phyloP scores from a whole-genome alignment of 2,797 vertebrate species.

The Hirundo rustica region DNA sequence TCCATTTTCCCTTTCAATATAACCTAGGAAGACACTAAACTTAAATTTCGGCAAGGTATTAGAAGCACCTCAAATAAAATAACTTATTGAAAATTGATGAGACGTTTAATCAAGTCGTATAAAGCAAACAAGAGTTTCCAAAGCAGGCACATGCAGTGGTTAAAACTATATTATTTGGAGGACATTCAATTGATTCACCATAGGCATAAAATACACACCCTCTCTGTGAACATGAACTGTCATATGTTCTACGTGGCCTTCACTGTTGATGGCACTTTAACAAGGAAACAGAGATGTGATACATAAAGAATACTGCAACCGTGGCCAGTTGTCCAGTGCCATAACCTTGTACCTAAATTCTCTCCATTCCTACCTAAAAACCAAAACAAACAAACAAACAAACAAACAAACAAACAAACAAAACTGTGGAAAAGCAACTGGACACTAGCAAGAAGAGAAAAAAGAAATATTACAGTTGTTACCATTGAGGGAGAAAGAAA shows the following conservation, averaged over 20 bases:
- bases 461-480: background rate
- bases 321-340: background rate
- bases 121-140: background rate
- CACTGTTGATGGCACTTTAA: background rate
- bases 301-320: background rate
- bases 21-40: background rate
- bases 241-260: accelerated
- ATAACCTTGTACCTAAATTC: background rate
- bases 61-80: background rate
- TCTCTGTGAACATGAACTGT: background rate
- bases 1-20: background rate
- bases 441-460: background rate
- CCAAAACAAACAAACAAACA: background rate
- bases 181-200: background rate
- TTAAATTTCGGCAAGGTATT: background rate
- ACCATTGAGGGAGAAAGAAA: background rate
- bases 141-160: background rate
- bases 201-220: background rate
- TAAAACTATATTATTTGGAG: background rate
- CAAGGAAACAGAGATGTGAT: background rate
- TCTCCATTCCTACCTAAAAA: background rate
- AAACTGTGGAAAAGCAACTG: background rate
- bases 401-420: no score
- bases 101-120: background rate
- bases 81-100: background rate